phyloP scores from a whole-genome alignment of 2,797 vertebrate species.

The Mionectes olivaceus region DNA sequence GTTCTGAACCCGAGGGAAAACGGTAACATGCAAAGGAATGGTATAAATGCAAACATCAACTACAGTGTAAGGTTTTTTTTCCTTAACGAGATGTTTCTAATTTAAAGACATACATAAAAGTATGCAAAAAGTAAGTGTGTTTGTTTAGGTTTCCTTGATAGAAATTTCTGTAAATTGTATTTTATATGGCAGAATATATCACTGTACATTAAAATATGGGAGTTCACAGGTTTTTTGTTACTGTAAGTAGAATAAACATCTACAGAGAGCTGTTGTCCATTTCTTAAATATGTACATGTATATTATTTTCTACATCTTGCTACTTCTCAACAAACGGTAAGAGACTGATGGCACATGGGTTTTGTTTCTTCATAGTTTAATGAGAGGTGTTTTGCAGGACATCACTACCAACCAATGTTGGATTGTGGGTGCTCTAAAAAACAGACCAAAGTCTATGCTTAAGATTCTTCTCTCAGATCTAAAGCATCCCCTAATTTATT shows the following conservation, averaged over 20 bases:
- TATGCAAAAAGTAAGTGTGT: slow-evolving; percentile 79
- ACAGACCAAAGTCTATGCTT: background rate
- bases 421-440: background rate
- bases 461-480: background rate
- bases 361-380: background rate
- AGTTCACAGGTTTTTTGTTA: slow-evolving; percentile 81
- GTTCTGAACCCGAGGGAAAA: background rate
- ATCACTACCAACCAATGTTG: rapidly evolving
- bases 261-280: slow-evolving; percentile 51
- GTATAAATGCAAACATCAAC: slow-evolving; percentile 55
- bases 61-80: slow-evolving; percentile 64
- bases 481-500: background rate
- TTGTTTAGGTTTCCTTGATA: slow-evolving; percentile 78
- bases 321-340: background rate
- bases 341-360: rapidly evolving
- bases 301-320: background rate
- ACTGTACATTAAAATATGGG: slow-evolving; percentile 77
- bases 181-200: slow-evolving; percentile 81
- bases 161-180: slow-evolving; percentile 81
- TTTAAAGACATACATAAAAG: slow-evolving; percentile 74
- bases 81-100: slow-evolving; percentile 77
- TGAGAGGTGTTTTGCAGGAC: background rate
- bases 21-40: background rate
- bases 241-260: slow-evolving; percentile 83
- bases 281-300: background rate